Base-by-base conservation (phyloP, 2,797 vertebrate species). In the Spinibarbus caldwelli region DNA sequence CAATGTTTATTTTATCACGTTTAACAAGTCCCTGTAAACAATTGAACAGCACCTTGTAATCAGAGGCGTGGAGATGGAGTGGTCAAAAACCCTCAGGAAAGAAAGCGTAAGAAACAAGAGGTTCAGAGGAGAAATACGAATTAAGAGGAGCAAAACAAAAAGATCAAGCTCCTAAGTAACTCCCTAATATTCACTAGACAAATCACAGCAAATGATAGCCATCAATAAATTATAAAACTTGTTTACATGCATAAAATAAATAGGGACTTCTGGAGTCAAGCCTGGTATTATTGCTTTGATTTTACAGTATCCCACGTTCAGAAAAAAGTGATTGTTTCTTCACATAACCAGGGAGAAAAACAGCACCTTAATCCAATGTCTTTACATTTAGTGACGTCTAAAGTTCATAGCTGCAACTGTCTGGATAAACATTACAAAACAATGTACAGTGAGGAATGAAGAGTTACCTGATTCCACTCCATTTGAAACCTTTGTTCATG, bases 11-110 rank as follows among this genome's bases (percentile, higher is more conserved):
- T 92, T 52, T 93, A 89, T 92, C 91, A 92, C 85, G 86, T 92
- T 89, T 54, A 92, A 94, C 93, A 94, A 82, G 91, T 92, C 91
- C 91, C 91, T 94, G 94, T 94, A 95, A 95, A 95, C 94, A 90
- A 85, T 93, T 94, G 92, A 92, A 93, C 93, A 95, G 94, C 94
- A 95, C 95, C 95, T 90, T 92, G 21, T 92, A 89, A 87, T 91
- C 66, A 43, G 89, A 93, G 89, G 91, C 89, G 87, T 38, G 23
- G 87, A 87, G 86, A 88, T 89, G 89, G 92, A 89, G 90, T 89
- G 85, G 87, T 90, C 87, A 67, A 82, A 75, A 88, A 62, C 86
- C 70, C 87, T 62, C 34, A 79, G 57, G 47, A 36, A 80, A 54
- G 31, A 49, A 49, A 10, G 2, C 23, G 21, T 64, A 12, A 12